These are phyloP conservation scores for Augiades crinisus DNA, from an alignment of 2,888 invertebrate species.

Conservation along the genomic window DNA sequence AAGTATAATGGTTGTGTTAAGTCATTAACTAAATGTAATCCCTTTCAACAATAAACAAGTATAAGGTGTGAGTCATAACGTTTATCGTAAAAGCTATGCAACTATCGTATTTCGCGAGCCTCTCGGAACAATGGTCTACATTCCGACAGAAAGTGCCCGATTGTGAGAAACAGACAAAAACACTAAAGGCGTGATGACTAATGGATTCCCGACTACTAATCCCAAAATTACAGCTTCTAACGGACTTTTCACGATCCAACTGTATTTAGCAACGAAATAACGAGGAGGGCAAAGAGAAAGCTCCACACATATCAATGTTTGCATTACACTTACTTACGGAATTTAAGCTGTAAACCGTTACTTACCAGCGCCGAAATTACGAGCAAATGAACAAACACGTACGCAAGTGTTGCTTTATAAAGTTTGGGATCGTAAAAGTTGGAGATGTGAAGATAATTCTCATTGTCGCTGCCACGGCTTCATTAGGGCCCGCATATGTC, in stretches of 20 bases:
- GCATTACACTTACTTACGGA: constrained; percentile 41
- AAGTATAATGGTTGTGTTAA: neutral
- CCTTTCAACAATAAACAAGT: neutral
- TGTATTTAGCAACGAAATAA: constrained; percentile 39
- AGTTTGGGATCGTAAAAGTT: constrained; percentile 38
- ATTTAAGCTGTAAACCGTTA: constrained; percentile 40
- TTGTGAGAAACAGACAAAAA: constrained; percentile 25
- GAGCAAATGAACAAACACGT: constrained; percentile 31
- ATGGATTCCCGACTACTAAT: constrained; percentile 30
- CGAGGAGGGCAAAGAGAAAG: constrained; percentile 45
- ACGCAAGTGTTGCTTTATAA: constrained; percentile 36
- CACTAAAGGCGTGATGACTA: constrained; percentile 27
- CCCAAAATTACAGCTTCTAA: constrained; percentile 34
- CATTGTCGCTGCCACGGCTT: constrained; percentile 47
- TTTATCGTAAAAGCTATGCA: constrained; percentile 14
- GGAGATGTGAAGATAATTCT: constrained; percentile 47
- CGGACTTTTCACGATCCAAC: constrained; percentile 34
- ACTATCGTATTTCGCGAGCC: constrained; percentile 13
- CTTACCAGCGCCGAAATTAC: constrained; percentile 36
- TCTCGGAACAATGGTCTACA: constrained; percentile 16
- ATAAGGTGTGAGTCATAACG: constrained; percentile 4
- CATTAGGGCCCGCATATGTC: constrained; percentile 60
- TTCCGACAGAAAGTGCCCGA: constrained; percentile 18
- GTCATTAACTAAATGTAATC: constrained; percentile 1
- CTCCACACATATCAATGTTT: constrained; percentile 42